Evolutionary conservation across 2,888 invertebrate genomes (phyloP).

Genomic region (Cantharis flavilabris): DNA sequence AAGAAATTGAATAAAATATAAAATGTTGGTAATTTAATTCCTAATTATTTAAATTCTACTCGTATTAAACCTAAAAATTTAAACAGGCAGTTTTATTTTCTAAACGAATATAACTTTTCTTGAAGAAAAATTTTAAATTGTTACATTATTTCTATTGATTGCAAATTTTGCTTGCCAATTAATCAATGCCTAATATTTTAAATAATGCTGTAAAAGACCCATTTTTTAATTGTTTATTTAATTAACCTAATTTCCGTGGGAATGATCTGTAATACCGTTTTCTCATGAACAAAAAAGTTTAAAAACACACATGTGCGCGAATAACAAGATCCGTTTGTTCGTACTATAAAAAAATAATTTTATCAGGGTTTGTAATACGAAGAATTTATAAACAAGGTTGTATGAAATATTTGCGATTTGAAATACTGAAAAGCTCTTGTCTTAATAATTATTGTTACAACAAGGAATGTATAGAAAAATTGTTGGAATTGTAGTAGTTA

Average conservation of each 20-base stretch:
- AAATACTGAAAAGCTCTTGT: not conserved
- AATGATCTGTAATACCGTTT: conserved; percentile 1
- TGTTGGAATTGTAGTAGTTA: not conserved
- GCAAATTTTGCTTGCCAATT: not conserved
- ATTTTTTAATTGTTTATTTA: not conserved
- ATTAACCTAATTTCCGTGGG: not conserved
- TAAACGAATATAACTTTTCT: too few species aligned
- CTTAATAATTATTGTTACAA: not conserved
- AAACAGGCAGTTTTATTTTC: too few species aligned
- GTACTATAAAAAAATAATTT: not conserved
- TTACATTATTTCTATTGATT: not conserved
- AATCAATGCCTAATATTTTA: not conserved
- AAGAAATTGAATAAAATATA: too few species aligned
- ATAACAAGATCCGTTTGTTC: not conserved
- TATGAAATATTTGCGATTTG: not conserved
- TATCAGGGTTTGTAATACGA: not conserved
- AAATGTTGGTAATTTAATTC: too few species aligned
- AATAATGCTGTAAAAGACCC: not conserved
- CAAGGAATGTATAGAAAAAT: not conserved
- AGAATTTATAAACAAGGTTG: not conserved
- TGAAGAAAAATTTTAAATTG: too few species aligned
- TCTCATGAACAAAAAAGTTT: not conserved
- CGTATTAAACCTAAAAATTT: too few species aligned
- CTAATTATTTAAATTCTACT: too few species aligned
- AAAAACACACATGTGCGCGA: conserved; percentile 1